phyloP scores from a whole-genome alignment of 2,888 invertebrate species.

The Suillia variegata region DNA sequence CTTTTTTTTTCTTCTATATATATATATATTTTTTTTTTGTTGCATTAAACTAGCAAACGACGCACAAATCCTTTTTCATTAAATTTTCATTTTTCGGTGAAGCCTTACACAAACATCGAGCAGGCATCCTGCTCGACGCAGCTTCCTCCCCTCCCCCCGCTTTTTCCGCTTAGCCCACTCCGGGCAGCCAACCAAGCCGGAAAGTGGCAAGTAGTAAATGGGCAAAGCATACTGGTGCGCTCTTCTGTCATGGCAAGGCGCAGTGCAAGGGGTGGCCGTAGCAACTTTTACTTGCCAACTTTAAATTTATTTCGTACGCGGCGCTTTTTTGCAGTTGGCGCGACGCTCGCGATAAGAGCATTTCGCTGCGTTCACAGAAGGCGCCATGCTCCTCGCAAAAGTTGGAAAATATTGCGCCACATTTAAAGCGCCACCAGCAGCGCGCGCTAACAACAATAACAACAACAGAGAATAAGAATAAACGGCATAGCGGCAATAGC shows the following conservation, averaged over 20 bases:
- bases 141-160: too few species aligned
- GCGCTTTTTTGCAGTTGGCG: slow-evolving; percentile 3
- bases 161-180: too few species aligned
- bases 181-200: neutral
- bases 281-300: slow-evolving; percentile 20
- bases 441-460: neutral
- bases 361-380: slow-evolving; percentile 9
- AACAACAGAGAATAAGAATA: neutral
- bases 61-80: slow-evolving; percentile 47
- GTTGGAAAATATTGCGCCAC: neutral
- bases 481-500: too few species aligned
- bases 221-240: neutral
- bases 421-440: neutral
- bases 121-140: neutral
- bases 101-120: slow-evolving; percentile 12
- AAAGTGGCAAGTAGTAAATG: slow-evolving; percentile 15
- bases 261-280: slow-evolving; percentile 28
- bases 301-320: slow-evolving; percentile 22
- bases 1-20: too few species aligned
- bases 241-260: slow-evolving; percentile 14
- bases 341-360: slow-evolving; percentile 16
- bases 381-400: neutral
- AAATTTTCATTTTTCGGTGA: slow-evolving; percentile 37
- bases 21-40: too few species aligned
- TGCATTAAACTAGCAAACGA: slow-evolving; percentile 15